phyloP scores from a whole-genome alignment of 2,113 vertebrate genomes.

The Craseonycteris thonglongyai region DNA sequence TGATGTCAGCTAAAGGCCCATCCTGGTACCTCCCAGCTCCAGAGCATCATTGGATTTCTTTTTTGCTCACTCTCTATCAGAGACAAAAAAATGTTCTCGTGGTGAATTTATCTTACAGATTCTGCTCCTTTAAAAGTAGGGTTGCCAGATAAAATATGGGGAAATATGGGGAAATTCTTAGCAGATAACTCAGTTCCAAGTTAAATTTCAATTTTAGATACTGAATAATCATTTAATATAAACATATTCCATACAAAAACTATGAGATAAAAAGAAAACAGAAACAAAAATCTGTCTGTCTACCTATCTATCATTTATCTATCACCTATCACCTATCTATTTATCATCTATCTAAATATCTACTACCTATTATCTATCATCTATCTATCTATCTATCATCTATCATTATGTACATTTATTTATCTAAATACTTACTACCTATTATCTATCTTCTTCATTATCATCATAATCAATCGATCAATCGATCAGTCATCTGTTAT shows the following conservation, averaged over 20 bases:
- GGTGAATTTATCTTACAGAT: not conserved
- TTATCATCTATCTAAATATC: not conserved
- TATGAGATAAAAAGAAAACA: not conserved
- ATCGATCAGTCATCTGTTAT: not conserved
- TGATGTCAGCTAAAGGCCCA: not conserved
- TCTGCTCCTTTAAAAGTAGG: not conserved
- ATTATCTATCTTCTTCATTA: no score
- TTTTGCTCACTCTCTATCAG: not conserved
- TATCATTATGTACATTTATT: no score
- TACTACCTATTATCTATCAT: no score
- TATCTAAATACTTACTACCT: no score
- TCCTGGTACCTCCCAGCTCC: no score
- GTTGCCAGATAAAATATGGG: not conserved
- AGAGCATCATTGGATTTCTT: not conserved
- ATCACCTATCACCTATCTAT: not conserved
- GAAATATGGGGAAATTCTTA: no score
- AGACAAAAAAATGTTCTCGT: not conserved
- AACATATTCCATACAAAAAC: not conserved
- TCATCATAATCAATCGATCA: no score
- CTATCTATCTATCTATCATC: not conserved
- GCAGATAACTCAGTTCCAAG: no score
- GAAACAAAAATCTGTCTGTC: not conserved
- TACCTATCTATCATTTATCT: no score
- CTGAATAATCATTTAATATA: not conserved
- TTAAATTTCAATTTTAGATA: constrained; percentile 27